Evolutionary conservation across 2,113 vertebrate species (phyloP).

Genomic region (Nesogale talazaci): DNA sequence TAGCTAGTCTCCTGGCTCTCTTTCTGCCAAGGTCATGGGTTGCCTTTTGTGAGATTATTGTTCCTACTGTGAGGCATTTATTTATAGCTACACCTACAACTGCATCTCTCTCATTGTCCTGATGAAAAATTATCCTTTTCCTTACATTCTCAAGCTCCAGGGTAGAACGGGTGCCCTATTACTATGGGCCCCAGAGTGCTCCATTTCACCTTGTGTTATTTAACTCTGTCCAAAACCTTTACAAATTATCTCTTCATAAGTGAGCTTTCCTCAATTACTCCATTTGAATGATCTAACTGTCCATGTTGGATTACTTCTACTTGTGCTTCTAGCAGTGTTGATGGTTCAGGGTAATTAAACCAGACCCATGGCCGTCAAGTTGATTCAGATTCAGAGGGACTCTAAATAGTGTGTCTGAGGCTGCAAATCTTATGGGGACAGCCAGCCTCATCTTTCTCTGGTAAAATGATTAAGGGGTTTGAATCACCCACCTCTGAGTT

Average conservation of each 20-base stretch:
- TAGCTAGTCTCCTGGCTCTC: neutral
- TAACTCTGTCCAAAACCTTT: neutral
- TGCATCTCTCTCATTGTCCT: neutral
- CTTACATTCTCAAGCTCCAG: neutral
- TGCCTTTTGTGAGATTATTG: neutral
- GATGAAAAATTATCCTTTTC: too few relatives aligned
- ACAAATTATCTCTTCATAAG: neutral
- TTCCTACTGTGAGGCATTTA: neutral
- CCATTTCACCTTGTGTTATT: neutral
- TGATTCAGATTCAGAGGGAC: neutral
- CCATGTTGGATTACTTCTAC: too few relatives aligned
- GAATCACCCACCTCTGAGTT: too few relatives aligned
- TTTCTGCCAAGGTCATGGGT: neutral
- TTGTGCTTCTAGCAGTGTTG: neutral
- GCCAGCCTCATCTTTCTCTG: too few relatives aligned
- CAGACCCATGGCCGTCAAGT: neutral
- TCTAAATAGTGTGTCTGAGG: neutral
- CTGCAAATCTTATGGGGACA: too few relatives aligned
- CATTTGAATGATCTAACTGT: neutral
- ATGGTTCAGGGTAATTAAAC: neutral
- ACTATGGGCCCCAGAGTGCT: rapidly evolving
- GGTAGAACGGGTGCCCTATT: neutral
- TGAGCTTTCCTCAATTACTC: neutral
- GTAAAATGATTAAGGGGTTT: too few relatives aligned
- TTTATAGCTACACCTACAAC: neutral